Percentiles rank a stretch among this genome's conserved stretches.
Evolutionary conservation across 2,113 vertebrate species (phyloP).

Genomic region (Brachyistius frenatus): DNA sequence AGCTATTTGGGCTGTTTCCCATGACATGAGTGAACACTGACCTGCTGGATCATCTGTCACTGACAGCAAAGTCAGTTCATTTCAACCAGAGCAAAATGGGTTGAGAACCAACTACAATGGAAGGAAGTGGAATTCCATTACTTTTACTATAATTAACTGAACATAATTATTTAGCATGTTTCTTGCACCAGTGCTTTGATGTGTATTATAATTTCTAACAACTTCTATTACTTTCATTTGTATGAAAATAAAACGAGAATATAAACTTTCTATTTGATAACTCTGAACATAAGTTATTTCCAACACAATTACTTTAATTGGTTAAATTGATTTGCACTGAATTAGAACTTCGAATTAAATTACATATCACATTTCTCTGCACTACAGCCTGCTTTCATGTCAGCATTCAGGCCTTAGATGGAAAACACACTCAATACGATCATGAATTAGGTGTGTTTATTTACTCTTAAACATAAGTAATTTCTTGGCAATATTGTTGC

Average conservation of each 20-base stretch:
- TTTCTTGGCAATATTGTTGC: no score
- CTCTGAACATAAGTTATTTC: constrained; percentile 1
- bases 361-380: constrained; percentile 12
- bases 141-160: constrained; percentile 13
- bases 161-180: constrained; percentile 16
- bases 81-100: background rate
- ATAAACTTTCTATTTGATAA: no score
- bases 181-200: background rate
- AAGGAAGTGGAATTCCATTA: background rate
- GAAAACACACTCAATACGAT: background rate
- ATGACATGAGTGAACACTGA: constrained; percentile 59
- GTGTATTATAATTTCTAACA: constrained; percentile 1
- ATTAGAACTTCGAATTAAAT: constrained; percentile 22
- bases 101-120: background rate
- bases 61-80: constrained; percentile 27
- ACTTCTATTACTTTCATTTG: no score
- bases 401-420: constrained; percentile 14
- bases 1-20: constrained; percentile 51
- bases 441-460: constrained; percentile 15
- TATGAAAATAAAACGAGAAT: no score
- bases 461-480: constrained; percentile 35
- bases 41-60: constrained; percentile 61
- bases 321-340: constrained; percentile 20
- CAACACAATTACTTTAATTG: constrained; percentile 18
- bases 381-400: constrained; percentile 23